Percentiles rank a stretch among this genome's conserved stretches.
Conservation (phyloP, 2,888 invertebrate species). For the Temnothorax rugatulus region DNA sequence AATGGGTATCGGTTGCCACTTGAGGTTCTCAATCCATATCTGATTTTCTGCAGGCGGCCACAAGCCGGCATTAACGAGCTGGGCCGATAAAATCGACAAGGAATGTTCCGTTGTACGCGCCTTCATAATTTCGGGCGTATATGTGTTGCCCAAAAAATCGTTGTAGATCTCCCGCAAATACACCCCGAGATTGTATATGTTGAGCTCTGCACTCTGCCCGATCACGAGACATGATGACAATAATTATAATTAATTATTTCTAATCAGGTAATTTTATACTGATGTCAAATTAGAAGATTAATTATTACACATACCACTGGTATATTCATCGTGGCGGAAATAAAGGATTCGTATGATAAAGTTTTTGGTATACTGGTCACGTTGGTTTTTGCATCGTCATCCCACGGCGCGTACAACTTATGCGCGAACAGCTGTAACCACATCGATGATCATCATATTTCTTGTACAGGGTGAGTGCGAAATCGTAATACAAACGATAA, state of each 20-base stretch:
- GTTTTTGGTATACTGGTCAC: conserved; percentile 57
- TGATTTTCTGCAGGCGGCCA: conserved; percentile 89
- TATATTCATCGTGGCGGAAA: conserved; percentile 69
- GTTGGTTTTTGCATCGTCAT: conserved; percentile 44
- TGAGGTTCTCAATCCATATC: conserved; percentile 87
- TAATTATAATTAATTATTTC: not conserved
- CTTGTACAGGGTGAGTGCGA: no score
- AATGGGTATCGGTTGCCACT: conserved; percentile 90
- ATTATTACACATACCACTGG: conserved; percentile 70
- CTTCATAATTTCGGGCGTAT: conserved; percentile 82
- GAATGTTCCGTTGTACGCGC: conserved; percentile 90
- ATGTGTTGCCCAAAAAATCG: conserved; percentile 86
- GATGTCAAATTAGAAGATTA: not conserved
- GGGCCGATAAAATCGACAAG: conserved; percentile 91
- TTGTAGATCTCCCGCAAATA: conserved; percentile 87
- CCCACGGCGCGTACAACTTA: conserved; percentile 74
- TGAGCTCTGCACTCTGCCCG: conserved; percentile 87
- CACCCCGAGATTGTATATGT: conserved; percentile 87
- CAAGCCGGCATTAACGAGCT: conserved; percentile 90
- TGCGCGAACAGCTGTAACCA: conserved; percentile 76
- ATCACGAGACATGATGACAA: not conserved
- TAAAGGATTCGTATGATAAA: conserved; percentile 75
- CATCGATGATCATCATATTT: not conserved
- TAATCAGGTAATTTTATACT: not conserved
- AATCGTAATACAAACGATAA: no score